A percentile compares a stretch with the other conserved stretches of the same genome.
phyloP scores from a whole-genome alignment of 2,888 invertebrate species.

The Noctua pronuba region DNA sequence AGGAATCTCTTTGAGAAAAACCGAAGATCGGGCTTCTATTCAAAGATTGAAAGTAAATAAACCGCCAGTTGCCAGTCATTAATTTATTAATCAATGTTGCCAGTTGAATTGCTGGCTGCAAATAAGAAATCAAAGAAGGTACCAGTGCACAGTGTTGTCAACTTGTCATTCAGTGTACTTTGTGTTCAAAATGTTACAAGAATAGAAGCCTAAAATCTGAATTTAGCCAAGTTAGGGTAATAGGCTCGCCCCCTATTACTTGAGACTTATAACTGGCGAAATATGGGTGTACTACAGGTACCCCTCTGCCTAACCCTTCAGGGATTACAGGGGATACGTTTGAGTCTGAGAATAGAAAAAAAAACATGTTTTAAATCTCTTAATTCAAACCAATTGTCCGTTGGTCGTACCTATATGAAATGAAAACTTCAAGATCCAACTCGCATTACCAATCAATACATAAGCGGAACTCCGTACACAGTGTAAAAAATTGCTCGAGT shows the following conservation, averaged over 20 bases:
- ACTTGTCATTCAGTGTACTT: neutral
- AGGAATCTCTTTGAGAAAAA: constrained; percentile 25
- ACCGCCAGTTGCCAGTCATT: no score
- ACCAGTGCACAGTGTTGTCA: no score
- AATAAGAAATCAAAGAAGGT: neutral
- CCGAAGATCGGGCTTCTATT: constrained; percentile 7
- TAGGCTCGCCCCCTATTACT: no score
- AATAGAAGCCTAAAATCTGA: neutral
- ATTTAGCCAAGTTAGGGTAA: neutral
- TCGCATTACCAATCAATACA: constrained; percentile 18
- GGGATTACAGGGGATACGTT: neutral
- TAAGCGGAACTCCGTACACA: constrained; percentile 11
- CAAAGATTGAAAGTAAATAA: neutral
- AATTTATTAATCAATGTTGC: no score
- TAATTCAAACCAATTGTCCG: neutral
- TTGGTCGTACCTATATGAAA: neutral
- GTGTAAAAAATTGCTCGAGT: constrained; percentile 29
- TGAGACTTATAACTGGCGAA: no score
- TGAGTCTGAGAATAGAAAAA: neutral
- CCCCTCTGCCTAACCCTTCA: neutral
- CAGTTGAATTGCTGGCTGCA: neutral
- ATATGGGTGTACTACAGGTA: neutral
- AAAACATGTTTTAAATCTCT: neutral
- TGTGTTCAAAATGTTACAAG: neutral
- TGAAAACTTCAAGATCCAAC: neutral